Percentiles rank a stretch among this genome's conserved stretches.
These are phyloP conservation scores for Bibio marci DNA, from an alignment of 2,888 invertebrate species.

Conservation along the genomic window DNA sequence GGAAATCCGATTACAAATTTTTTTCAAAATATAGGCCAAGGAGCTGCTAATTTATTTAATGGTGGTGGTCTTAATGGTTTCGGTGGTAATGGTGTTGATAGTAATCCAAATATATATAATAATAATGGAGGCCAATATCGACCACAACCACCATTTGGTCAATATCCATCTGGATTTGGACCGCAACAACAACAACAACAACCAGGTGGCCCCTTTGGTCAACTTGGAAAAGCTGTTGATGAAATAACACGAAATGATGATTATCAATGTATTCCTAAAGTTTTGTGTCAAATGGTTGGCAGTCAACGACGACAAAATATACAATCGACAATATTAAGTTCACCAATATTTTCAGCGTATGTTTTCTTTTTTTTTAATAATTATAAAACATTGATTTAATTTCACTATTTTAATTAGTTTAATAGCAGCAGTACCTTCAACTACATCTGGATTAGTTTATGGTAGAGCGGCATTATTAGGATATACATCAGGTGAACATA, in stretches of 20 bases:
- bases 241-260: slow-evolving; percentile 56
- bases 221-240: slow-evolving; percentile 33
- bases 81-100: background rate
- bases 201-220: slow-evolving; percentile 16
- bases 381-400: background rate
- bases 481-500: slow-evolving; percentile 34
- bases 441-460: slow-evolving; percentile 47
- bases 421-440: slow-evolving; percentile 22
- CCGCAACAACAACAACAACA: background rate
- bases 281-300: slow-evolving; percentile 60
- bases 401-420: slow-evolving; percentile 8
- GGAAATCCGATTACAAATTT: slow-evolving; percentile 7
- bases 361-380: slow-evolving; percentile 7
- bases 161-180: background rate
- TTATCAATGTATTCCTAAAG: slow-evolving; percentile 58
- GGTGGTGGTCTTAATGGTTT: background rate
- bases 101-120: too few species aligned
- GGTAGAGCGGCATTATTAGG: slow-evolving; percentile 62
- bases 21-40: slow-evolving; percentile 6
- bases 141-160: background rate
- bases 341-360: slow-evolving; percentile 28
- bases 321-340: slow-evolving; percentile 18
- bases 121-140: background rate
- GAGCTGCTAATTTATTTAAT: slow-evolving; percentile 1
- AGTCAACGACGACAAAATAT: slow-evolving; percentile 22